phyloP scores from a whole-genome alignment of 2,797 vertebrate genomes.

The Stomatorhinus walkeri region DNA sequence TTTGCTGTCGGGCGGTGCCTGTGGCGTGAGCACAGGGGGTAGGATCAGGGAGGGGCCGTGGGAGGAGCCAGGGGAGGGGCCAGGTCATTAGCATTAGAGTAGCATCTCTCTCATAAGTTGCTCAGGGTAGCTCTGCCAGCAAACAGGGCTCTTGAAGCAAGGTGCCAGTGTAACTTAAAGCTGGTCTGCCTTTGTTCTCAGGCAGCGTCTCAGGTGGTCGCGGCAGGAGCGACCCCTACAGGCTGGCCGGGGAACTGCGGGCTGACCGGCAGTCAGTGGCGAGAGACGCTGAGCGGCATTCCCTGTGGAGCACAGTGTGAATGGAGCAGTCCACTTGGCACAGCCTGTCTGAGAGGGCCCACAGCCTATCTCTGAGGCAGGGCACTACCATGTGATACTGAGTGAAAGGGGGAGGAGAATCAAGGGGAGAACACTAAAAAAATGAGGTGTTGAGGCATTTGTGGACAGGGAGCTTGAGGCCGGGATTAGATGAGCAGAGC shows the following conservation, averaged over 20 bases:
- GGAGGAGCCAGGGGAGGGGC: neutral
- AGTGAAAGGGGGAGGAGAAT: neutral
- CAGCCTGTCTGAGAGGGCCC: neutral
- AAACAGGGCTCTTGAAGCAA: neutral
- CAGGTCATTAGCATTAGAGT: neutral
- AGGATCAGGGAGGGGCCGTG: neutral
- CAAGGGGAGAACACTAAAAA: neutral
- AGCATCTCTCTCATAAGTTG: neutral
- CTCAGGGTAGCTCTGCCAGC: neutral
- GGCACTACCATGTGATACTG: neutral
- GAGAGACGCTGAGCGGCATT: neutral
- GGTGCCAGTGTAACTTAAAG: neutral
- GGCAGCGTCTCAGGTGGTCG: neutral
- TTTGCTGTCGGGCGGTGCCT: slow-evolving; percentile 54
- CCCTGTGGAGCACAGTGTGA: neutral
- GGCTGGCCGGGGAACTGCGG: neutral
- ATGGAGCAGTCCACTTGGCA: neutral
- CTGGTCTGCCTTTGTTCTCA: neutral
- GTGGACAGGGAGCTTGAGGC: neutral
- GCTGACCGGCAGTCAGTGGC: neutral
- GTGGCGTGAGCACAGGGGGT: neutral
- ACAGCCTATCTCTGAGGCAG: neutral
- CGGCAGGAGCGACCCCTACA: neutral
- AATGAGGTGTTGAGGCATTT: neutral
- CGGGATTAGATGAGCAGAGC: neutral